These are phyloP conservation scores for Protonibea diacanthus DNA, from an alignment of 2,797 vertebrate species.

Conservation along the genomic window DNA sequence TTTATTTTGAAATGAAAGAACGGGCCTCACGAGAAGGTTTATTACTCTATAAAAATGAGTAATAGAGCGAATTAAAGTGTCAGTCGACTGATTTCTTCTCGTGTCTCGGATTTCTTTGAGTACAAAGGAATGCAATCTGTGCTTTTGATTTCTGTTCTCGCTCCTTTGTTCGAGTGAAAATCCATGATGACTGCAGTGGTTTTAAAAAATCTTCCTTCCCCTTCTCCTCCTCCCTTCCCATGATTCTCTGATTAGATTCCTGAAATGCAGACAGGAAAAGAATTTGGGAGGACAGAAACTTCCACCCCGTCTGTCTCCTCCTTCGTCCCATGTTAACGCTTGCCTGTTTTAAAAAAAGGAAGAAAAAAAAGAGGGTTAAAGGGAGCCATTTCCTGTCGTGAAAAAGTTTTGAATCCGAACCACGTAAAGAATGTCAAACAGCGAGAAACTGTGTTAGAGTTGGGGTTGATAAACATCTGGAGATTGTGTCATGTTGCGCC, in stretches of 20 bases:
- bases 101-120: background rate
- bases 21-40: too few relatives aligned
- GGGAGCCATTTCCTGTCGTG: constrained; percentile 61
- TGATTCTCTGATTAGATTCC: constrained; percentile 65
- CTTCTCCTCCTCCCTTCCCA: constrained; percentile 38
- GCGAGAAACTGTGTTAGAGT: constrained; percentile 15
- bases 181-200: constrained; percentile 29
- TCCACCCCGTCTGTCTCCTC: constrained; percentile 45
- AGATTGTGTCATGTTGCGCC: constrained; percentile 47
- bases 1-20: too few relatives aligned
- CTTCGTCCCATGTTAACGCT: constrained; percentile 46
- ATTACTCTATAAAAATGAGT: too few relatives aligned
- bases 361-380: constrained; percentile 17
- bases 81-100: background rate
- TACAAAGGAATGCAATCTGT: background rate
- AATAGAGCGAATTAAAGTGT: background rate
- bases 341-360: constrained; percentile 10
- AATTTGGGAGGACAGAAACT: constrained; percentile 52
- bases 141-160: constrained; percentile 18
- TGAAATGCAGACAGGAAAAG: constrained; percentile 70
- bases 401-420: constrained; percentile 49
- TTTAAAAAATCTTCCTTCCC: constrained; percentile 31
- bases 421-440: constrained; percentile 62
- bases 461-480: constrained; percentile 63
- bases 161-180: constrained; percentile 19